phyloP scores from a whole-genome alignment of 2,113 vertebrate genomes.

The Odocoileus hemionus region DNA sequence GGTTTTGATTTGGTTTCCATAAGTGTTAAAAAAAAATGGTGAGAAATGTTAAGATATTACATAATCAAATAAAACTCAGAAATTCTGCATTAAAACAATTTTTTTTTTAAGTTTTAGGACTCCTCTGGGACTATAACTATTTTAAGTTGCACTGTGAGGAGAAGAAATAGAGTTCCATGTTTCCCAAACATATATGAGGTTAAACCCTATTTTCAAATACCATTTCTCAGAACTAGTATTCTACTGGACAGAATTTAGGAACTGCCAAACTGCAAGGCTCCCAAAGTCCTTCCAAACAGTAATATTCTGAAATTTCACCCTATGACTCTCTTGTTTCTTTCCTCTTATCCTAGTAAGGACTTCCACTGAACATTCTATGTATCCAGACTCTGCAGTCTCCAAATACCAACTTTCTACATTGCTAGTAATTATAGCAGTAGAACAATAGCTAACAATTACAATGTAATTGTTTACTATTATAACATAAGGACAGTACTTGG shows the following conservation, averaged over 20 bases:
- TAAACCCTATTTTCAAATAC: background rate
- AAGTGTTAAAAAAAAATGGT: background rate
- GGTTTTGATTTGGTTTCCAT: background rate
- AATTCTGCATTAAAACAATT: background rate
- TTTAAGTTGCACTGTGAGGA: background rate
- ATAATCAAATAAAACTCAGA: conserved; percentile 3
- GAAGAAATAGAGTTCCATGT: background rate
- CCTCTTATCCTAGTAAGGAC: background rate
- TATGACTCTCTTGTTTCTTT: background rate
- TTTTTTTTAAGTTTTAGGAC: background rate
- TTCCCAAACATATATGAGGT: background rate
- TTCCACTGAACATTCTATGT: background rate
- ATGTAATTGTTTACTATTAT: background rate
- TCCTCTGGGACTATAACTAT: background rate
- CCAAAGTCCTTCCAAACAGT: background rate
- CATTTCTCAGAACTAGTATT: background rate
- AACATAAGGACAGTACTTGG: background rate
- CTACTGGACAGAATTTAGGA: background rate
- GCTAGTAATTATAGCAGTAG: background rate
- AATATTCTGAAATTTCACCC: conserved; percentile 20
- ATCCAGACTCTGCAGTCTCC: background rate
- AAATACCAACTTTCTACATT: background rate
- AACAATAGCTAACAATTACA: background rate
- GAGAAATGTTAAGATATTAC: background rate
- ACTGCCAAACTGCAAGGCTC: background rate